Base-by-base conservation (phyloP, 2,113 vertebrate genomes). In the Protobothrops flavoviridis region DNA sequence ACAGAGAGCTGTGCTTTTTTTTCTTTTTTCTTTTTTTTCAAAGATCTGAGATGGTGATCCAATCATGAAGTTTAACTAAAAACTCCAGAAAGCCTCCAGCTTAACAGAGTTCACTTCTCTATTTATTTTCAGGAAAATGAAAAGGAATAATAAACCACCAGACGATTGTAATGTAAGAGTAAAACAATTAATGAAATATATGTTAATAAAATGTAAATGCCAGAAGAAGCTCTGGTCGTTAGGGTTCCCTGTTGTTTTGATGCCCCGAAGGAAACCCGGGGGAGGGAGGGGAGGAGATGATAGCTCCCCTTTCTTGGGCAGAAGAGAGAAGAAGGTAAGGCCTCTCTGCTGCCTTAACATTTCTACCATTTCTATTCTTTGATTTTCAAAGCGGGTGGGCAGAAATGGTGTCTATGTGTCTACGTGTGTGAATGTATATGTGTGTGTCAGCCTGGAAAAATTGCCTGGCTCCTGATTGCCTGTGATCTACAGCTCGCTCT, bases 81-180 rank as follows among this genome's bases (percentile, higher is more conserved):
- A 95, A 96, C 89, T 95, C 93, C 3, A 92, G 90, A 96, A 97
- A 96, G 95, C 91, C 0, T 96, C 94, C 94, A 92, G 93, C 96
- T 93, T 93, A 95, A 95, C 93, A 96, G 23, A 95, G 94, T 95
- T 97, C 96, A 94, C 94, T 93, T 96, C 53, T 96, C 96, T 98
- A 97, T 98, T 98, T 98, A 98, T 98, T 98, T 97, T 97, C 95
- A 94, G 96, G 96, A 91, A 91, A 94, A 90, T 39, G 48, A 61
- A 95, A 95, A 93, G 90, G 33, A 69, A 95, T 88, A 95, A 85
- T 89, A 94, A 96, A 85, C 3, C 48, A 33, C 59, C 95, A 94
- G 88, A 91, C 93, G 57, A 96, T 96, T 96, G 97, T 95, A 93
- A 96, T 94, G 96, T 95, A 95, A 97, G 94, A 95, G 94, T 94